Evolutionary conservation across 2,888 invertebrate genomes (phyloP).

Genomic region (Platypus cylindrus): DNA sequence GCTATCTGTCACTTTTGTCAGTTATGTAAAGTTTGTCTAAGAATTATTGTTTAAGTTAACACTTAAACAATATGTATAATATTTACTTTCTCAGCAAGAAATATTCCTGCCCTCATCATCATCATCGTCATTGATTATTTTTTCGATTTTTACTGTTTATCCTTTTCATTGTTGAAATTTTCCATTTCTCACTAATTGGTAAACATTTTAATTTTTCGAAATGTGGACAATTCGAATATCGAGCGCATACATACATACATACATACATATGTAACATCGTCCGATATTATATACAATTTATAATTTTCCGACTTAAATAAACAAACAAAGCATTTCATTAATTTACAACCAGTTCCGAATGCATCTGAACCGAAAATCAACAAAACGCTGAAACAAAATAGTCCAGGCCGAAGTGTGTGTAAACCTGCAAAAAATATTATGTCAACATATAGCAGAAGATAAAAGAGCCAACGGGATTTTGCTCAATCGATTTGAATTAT

Average conservation of each 20-base stretch:
- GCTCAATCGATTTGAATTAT: constrained; percentile 21
- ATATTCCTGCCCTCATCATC: no score
- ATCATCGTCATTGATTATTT: no score
- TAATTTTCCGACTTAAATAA: constrained; percentile 23
- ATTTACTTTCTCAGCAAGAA: no score
- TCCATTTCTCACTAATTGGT: constrained; percentile 8
- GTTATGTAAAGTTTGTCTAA: no score
- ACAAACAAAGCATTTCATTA: constrained; percentile 27
- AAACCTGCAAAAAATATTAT: constrained; percentile 25
- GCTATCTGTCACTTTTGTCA: no score
- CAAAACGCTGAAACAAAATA: constrained; percentile 24
- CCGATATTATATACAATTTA: constrained; percentile 26
- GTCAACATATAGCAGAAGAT: no score
- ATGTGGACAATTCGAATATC: constrained; percentile 1
- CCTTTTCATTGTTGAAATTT: constrained; percentile 3
- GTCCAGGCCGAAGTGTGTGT: constrained; percentile 22
- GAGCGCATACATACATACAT: constrained; percentile 8
- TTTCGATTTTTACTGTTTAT: no score
- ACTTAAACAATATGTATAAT: no score
- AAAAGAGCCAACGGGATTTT: constrained; percentile 20
- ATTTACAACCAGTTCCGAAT: constrained; percentile 26
- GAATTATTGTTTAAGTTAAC: no score
- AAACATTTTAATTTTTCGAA: constrained; percentile 11
- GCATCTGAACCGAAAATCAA: constrained; percentile 27
- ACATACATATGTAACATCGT: constrained; percentile 22